Base-by-base conservation (phyloP, 1,140 invertebrate genomes). In the Meloidogyne exigua region DNA sequence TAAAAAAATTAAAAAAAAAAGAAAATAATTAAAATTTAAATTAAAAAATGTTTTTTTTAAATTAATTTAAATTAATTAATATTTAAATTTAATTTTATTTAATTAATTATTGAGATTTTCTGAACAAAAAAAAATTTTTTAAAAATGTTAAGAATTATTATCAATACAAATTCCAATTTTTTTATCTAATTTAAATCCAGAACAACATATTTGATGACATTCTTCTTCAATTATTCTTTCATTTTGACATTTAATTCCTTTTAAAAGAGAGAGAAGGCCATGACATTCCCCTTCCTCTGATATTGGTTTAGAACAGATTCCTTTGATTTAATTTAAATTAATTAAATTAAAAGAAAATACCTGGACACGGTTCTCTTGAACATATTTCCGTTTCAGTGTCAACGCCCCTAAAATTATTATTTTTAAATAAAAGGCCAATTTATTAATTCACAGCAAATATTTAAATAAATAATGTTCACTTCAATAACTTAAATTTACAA, bases 191-290 rank as follows among this genome's bases (percentile, higher is more conserved):
- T n/a, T 57, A 65, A 57, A 73, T 13, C 84, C 84, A 25, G 77
- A 74, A 78, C 84, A 85, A 64, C 84, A 85, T 23, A 84, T 76
- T 57, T 85, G 78, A 13, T 82, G 75, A 73, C 84, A 85, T 28
- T 77, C 72, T 68, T 85, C 85, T 62, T 79, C 76, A 36, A 74
- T 68, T 9, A 76, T 79, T 66, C 76, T 76, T 69, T 85, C 83
- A 77, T 39, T 82, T 75, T 84, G 83, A 63, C 82, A 83, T 10
- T 74, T 66, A 66, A 85, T 65, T 15, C 78, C 77, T 63, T 80
- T 80, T 36, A 84, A 64, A 32, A 84, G 76, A 18, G 81, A 76
- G 42, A 87, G 73, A 67, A 85, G 69, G 32, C 85, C 84, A 23
- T 68, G 73, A 25, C 83, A 87, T 5, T 75, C 72, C 26, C 67